A percentile compares a stretch with the other conserved stretches of the same genome.
Evolutionary conservation across 2,113 vertebrate species (phyloP).

Genomic region (Poeciliopsis occidentalis): DNA sequence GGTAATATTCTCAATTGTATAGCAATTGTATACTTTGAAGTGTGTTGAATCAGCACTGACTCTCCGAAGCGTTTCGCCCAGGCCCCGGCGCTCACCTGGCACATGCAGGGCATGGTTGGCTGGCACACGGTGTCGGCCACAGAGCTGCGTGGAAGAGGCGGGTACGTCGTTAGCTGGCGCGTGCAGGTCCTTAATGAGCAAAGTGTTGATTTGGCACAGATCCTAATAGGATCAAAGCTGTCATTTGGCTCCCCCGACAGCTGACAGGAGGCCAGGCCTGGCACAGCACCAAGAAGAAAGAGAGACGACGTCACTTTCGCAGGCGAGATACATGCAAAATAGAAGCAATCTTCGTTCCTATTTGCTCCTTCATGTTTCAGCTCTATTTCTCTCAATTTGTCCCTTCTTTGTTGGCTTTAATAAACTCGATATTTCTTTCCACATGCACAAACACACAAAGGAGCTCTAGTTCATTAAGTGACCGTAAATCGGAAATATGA

Average conservation of each 20-base stretch:
- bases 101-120: conserved; percentile 47
- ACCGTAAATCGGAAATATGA: conserved; percentile 37
- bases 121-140: conserved; percentile 58
- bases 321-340: conserved; percentile 48
- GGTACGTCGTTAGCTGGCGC: conserved; percentile 78
- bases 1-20: background rate
- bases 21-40: conserved; percentile 10
- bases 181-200: conserved; percentile 79
- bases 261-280: conserved; percentile 78
- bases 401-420: background rate
- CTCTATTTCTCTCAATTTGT: conserved; percentile 4
- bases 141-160: conserved; percentile 50
- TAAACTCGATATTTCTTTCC: conserved; percentile 10
- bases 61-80: conserved; percentile 27
- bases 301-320: conserved; percentile 60
- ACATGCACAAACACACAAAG: conserved; percentile 45
- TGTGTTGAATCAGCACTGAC: conserved; percentile 55
- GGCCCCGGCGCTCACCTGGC: conserved; percentile 39
- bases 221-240: conserved; percentile 85
- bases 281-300: conserved; percentile 78
- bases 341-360: conserved; percentile 35
- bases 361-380: conserved; percentile 28
- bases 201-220: conserved; percentile 83
- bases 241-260: conserved; percentile 80
- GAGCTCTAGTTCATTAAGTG: conserved; percentile 40